Percentiles rank a stretch among this genome's conserved stretches.
Evolutionary conservation across 2,113 vertebrate genomes (phyloP).

Genomic region (Excalfactoria chinensis): DNA sequence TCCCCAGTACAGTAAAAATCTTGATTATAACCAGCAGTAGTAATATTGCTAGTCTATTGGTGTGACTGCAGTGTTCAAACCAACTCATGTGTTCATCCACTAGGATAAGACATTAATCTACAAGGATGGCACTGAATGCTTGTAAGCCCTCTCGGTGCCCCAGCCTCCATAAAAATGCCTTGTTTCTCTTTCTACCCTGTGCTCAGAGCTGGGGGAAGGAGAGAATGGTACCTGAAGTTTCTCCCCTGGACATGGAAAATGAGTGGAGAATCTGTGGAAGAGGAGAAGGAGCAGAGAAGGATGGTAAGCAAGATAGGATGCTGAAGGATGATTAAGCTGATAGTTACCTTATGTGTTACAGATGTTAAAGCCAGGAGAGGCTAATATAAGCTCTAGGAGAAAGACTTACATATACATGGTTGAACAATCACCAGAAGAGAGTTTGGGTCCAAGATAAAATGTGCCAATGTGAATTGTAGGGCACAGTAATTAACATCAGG

Average conservation of each 20-base stretch:
- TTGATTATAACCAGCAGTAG: not conserved
- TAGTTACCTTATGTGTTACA: not conserved
- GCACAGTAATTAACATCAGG: slow-evolving; percentile 30
- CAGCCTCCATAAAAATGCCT: not conserved
- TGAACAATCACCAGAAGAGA: not conserved
- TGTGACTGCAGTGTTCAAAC: not conserved
- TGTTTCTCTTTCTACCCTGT: not conserved
- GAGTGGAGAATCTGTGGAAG: not conserved
- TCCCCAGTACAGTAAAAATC: not conserved
- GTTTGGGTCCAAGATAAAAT: not conserved
- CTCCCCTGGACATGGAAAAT: not conserved
- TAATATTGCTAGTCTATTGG: not conserved
- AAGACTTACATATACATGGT: not conserved
- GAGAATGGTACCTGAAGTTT: not conserved
- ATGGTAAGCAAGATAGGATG: not conserved
- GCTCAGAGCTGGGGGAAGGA: not conserved
- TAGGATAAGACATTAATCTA: not conserved
- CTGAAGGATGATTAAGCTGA: not conserved
- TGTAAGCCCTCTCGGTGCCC: not conserved
- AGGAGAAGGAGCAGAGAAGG: not conserved
- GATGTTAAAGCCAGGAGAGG: not conserved
- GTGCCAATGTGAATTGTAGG: not conserved
- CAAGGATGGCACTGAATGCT: not conserved
- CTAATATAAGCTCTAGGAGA: not conserved
- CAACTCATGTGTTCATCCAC: not conserved